These are phyloP conservation scores for Amphiura filiformis DNA, from an alignment of 35 echinoderm and acorn worm species.

Conservation along the genomic window DNA sequence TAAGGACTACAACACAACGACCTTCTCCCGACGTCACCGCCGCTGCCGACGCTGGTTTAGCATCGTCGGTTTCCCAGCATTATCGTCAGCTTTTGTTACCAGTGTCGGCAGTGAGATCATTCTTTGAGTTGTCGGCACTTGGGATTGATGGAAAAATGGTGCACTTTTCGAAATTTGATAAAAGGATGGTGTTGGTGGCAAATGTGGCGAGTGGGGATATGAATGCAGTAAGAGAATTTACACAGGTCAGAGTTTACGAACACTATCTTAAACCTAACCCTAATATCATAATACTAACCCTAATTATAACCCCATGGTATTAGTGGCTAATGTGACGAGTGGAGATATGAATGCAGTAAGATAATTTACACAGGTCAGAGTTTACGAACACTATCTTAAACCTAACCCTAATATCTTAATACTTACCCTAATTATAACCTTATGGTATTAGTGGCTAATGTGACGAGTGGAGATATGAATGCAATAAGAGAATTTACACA, in stretches of 20 bases:
- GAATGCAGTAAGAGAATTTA: constrained; percentile 52
- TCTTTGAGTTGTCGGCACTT: constrained; percentile 61
- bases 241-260: constrained; percentile 70
- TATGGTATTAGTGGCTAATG: constrained; percentile 45
- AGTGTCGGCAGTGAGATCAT: constrained; percentile 46
- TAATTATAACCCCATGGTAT: too few relatives aligned
- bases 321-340: too few relatives aligned
- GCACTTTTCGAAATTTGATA: constrained; percentile 62
- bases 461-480: constrained; percentile 52
- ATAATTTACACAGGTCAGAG: too few relatives aligned
- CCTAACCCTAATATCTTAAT: too few relatives aligned
- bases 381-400: too few relatives aligned
- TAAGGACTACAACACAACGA: too few relatives aligned
- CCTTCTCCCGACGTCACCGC: too few relatives aligned
- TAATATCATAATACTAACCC: too few relatives aligned
- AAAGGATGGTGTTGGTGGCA: constrained; percentile 39
- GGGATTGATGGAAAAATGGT: constrained; percentile 38
- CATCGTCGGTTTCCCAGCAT: neutral
- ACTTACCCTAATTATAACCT: too few relatives aligned
- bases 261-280: too few relatives aligned
- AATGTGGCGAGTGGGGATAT: constrained; percentile 56
- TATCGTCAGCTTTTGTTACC: constrained; percentile 14
- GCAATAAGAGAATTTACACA: constrained; percentile 57
- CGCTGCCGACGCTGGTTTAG: too few relatives aligned
- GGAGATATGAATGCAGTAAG: too few relatives aligned